These are phyloP conservation scores for Yponomeuta cagnagella DNA, from an alignment of 2,888 invertebrate species.

Conservation along the genomic window DNA sequence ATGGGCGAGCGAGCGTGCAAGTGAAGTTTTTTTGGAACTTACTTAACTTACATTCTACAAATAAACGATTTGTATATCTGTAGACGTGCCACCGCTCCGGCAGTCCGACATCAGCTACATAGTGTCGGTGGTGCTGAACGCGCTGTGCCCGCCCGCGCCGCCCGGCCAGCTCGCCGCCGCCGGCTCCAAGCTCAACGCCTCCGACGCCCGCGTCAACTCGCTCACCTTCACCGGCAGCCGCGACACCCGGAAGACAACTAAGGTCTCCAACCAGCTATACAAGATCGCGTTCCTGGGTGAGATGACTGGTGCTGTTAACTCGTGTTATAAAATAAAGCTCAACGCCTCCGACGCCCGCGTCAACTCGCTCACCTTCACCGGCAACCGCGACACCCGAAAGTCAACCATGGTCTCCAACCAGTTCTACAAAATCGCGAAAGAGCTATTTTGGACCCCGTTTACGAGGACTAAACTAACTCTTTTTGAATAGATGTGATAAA, in stretches of 20 bases:
- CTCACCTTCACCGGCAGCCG: slow-evolving; percentile 87
- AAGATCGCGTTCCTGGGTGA: slow-evolving; percentile 80
- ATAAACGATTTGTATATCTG: neutral
- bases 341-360: slow-evolving; percentile 79
- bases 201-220: slow-evolving; percentile 86
- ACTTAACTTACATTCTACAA: no score
- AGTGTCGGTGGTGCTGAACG: slow-evolving; percentile 91
- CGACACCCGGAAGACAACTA: slow-evolving; percentile 85
- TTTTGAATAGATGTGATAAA: no score
- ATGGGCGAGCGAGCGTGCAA: no score
- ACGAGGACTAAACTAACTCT: slow-evolving; percentile 49
- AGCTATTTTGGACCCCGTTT: no score
- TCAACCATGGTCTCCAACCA: slow-evolving; percentile 86
- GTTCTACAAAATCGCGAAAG: slow-evolving; percentile 83
- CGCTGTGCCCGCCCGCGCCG: slow-evolving; percentile 79
- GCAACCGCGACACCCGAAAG: slow-evolving; percentile 86
- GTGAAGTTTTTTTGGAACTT: no score
- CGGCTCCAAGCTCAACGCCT: slow-evolving; percentile 80
- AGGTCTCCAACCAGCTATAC: slow-evolving; percentile 86
- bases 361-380: slow-evolving; percentile 88
- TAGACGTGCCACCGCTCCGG: slow-evolving; percentile 92
- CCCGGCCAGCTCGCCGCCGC: slow-evolving; percentile 83
- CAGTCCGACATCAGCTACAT: slow-evolving; percentile 94
- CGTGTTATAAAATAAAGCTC: slow-evolving; percentile 38
- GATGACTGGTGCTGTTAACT: neutral